Evolutionary conservation across 2,113 vertebrate species (phyloP).

Genomic region (Urocolius indicus): DNA sequence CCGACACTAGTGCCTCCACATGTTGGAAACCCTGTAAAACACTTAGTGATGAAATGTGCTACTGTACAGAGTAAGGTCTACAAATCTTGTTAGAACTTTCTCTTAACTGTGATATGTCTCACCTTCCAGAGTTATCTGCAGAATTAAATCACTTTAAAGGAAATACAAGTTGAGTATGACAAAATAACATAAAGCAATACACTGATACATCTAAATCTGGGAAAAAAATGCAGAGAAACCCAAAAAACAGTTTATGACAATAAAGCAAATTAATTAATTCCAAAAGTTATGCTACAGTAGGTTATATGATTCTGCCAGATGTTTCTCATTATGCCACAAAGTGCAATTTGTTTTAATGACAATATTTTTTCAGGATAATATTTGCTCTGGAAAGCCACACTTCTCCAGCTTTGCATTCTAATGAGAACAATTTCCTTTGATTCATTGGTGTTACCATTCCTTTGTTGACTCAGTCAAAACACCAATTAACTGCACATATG

Average conservation of each 20-base stretch:
- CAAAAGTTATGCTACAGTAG: constrained; percentile 66
- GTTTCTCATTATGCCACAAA: constrained; percentile 72
- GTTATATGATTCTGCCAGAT: constrained; percentile 73
- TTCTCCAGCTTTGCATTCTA: constrained; percentile 69
- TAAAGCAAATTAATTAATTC: constrained; percentile 69
- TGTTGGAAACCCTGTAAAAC: neutral
- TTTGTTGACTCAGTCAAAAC: constrained; percentile 70
- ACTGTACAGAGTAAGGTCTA: neutral
- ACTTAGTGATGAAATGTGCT: neutral
- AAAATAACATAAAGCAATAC: constrained; percentile 32
- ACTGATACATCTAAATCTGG: constrained; percentile 44
- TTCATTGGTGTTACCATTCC: constrained; percentile 68
- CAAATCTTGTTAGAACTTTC: neutral
- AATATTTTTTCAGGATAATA: constrained; percentile 73
- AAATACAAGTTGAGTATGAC: constrained; percentile 29
- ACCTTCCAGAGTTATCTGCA: neutral
- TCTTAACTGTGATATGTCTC: neutral
- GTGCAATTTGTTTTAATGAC: constrained; percentile 76
- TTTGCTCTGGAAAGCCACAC: constrained; percentile 72
- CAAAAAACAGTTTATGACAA: constrained; percentile 60
- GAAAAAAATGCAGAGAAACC: constrained; percentile 50
- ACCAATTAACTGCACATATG: constrained; percentile 60
- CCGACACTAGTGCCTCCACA: neutral
- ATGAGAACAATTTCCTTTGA: constrained; percentile 77
- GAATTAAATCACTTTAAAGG: constrained; percentile 18